Percentiles rank a stretch among this genome's conserved stretches.
phyloP scores from a whole-genome alignment of 2,113 vertebrate species.

The Laticauda laticaudata region DNA sequence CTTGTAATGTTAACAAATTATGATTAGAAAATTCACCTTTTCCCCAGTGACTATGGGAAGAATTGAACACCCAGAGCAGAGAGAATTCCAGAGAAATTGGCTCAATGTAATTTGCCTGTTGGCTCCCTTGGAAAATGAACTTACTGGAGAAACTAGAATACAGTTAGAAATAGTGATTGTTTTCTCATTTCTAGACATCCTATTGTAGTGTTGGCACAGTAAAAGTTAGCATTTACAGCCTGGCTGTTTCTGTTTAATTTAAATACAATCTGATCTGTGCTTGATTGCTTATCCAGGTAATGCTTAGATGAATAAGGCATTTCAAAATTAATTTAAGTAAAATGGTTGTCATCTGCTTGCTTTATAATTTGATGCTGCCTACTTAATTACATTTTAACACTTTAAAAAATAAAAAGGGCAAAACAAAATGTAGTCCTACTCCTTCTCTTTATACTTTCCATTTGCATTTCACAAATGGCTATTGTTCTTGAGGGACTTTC shows the following conservation, averaged over 20 bases:
- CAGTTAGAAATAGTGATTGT: not conserved
- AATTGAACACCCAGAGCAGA: not conserved
- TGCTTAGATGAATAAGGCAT: not conserved
- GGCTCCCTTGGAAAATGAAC: not conserved
- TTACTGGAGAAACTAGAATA: not conserved
- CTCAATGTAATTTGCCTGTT: not conserved
- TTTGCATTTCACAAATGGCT: not conserved
- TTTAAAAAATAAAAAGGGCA: not conserved
- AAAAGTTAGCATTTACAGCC: conserved; percentile 11
- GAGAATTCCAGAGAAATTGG: not conserved
- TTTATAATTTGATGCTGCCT: not conserved
- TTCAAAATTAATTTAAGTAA: not conserved
- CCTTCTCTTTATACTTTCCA: not conserved
- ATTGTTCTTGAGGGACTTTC: not conserved
- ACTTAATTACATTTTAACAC: not conserved
- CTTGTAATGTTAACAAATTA: not conserved
- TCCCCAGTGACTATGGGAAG: not conserved
- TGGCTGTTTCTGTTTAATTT: not conserved
- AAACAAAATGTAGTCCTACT: not conserved
- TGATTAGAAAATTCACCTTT: not conserved
- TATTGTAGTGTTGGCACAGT: not conserved
- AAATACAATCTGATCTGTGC: not conserved
- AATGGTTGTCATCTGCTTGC: not conserved
- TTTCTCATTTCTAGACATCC: not conserved
- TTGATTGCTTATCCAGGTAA: not conserved